These are phyloP conservation scores for human (Homo sapiens) DNA, from an alignment of 2,113 vertebrate genomes.

Conservation along the genomic window GRCh38 chr2:109424001-109424500, in stretches of 20 bases:
- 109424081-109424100: background rate
- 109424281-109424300: background rate
- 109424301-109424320: background rate
- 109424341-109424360: background rate
- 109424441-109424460: background rate
- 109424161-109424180: background rate
- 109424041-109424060: no score
- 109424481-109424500: background rate
- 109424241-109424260: background rate
- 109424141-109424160: background rate
- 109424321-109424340: background rate
- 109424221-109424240: no score
- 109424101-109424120: background rate
- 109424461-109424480: background rate
- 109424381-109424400: background rate
- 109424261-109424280: background rate
- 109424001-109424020: background rate
- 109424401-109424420: background rate
- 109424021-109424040: background rate
- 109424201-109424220: no score
- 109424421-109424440: background rate
- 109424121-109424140: background rate
- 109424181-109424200: background rate
- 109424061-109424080: background rate
- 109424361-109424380: background rate